Evolutionary conservation across 53 echinoderm and acorn worm genomes (phyloP), one percentile per base, ranked within the genome.

Genomic region (Echinometra lucunter): DNA sequence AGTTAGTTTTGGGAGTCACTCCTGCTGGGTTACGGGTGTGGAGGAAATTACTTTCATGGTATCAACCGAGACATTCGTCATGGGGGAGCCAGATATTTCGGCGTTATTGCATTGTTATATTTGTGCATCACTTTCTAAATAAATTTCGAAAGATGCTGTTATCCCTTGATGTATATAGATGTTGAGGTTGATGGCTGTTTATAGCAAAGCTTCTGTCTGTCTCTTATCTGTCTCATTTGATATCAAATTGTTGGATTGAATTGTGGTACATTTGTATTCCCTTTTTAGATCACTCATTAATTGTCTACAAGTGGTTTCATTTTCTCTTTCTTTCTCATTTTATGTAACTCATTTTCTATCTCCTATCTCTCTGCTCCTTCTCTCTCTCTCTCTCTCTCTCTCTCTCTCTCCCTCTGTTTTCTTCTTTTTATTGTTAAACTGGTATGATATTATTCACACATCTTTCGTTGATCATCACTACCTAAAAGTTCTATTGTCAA

Each of bases 11-110:
- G 30, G n/a, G 47, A 45, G 53, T 85, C 28, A 2, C 28, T 85
- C 85, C 85, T 28, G 85, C 85, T 49, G 49, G 47, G 47, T 0
- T 16, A 49, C 44, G 81, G 85, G 85, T 49, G 49, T 85, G 85
- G 85, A 85, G 28, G 85, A 49, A 85, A 47, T 85, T 85, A 85
- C 30, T 85, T 85, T 85, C 85, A 47, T 85, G 85, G 85, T 85
- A 47, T 23, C 1, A 49, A 10, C 13, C 13, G 27, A 85, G 85
- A 85, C 85, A 85, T 85, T 85, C 85, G 27, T 85, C 85, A 85
- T 12, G 19, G 47, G 85, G 47, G n/a, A 18, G 27, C 2, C 30
- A 21, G 85, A 28, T 49, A 42, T n/a, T 19, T 81, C n/a, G 28
- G 45, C n/a, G 45, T n/a, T 10, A 47, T 47, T 83, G 27, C n/a